Evolutionary conservation across 2,888 invertebrate species (phyloP).

Genomic region (Aspidiotus rigidus): DNA sequence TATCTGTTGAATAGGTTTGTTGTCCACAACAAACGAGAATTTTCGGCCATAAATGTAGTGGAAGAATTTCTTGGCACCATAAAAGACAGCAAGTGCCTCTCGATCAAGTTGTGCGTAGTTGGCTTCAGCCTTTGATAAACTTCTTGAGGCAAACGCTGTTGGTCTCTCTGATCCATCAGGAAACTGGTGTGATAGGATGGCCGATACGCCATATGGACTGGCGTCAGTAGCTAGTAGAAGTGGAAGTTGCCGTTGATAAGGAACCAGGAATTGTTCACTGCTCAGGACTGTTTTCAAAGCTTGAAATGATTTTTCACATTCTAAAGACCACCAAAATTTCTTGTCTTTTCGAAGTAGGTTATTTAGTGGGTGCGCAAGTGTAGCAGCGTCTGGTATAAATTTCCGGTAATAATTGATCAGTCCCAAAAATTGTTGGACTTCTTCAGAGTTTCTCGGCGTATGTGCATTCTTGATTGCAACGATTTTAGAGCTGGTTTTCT

Average conservation of each 20-base stretch:
- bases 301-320: constrained; percentile 36
- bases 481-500: constrained; percentile 7
- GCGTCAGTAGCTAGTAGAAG: constrained; percentile 35
- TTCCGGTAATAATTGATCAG: constrained; percentile 21
- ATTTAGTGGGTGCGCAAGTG: constrained; percentile 25
- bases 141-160: constrained; percentile 35
- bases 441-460: constrained; percentile 11
- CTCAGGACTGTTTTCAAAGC: constrained; percentile 37
- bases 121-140: constrained; percentile 29
- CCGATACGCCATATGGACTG: constrained; percentile 34
- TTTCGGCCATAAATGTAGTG: neutral
- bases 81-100: constrained; percentile 36
- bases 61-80: constrained; percentile 14
- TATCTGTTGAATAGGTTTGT: constrained; percentile 16
- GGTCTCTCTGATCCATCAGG: constrained; percentile 34
- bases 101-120: constrained; percentile 36
- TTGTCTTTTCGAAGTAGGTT: neutral
- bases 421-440: constrained; percentile 17
- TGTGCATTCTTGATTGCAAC: constrained; percentile 13
- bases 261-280: constrained; percentile 36
- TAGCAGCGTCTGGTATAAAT: constrained; percentile 14
- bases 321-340: neutral
- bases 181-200: constrained; percentile 32
- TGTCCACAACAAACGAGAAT: constrained; percentile 1
- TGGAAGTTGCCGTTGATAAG: constrained; percentile 34